A percentile compares a stretch with the other conserved stretches of the same genome.
Evolutionary conservation across 2,113 vertebrate species (phyloP).

Genomic region (Megaceryle maxima): DNA sequence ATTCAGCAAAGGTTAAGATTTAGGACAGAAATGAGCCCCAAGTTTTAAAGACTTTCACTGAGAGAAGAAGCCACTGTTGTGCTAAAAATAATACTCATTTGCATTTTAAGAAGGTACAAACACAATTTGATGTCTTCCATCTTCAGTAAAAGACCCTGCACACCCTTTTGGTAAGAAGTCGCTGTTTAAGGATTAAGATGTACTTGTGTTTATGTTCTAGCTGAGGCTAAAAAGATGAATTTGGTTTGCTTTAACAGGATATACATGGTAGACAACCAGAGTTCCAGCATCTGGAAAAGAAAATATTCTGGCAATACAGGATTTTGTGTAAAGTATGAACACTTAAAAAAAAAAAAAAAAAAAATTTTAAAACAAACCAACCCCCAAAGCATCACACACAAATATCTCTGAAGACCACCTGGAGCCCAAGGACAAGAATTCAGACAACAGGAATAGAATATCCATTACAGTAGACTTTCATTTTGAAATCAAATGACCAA

Average conservation of each 20-base stretch:
- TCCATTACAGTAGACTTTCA: neutral
- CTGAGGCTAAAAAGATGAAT: neutral
- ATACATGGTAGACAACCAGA: neutral
- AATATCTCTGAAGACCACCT: neutral
- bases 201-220: neutral
- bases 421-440: neutral
- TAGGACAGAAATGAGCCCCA: neutral
- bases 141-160: neutral
- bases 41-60: neutral
- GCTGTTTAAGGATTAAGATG: neutral
- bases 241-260: neutral
- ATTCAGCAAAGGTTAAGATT: neutral
- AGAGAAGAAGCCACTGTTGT: neutral
- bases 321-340: neutral
- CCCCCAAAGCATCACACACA: neutral
- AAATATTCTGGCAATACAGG: neutral
- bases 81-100: neutral
- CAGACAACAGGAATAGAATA: neutral
- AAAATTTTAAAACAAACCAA: neutral
- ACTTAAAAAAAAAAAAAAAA: neutral
- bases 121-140: neutral
- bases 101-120: neutral
- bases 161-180: neutral
- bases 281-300: neutral
- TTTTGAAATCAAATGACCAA: conserved; percentile 24